These are phyloP conservation scores for Saccostrea echinata DNA, from an alignment of 1,140 invertebrate genomes.

Conservation along the genomic window DNA sequence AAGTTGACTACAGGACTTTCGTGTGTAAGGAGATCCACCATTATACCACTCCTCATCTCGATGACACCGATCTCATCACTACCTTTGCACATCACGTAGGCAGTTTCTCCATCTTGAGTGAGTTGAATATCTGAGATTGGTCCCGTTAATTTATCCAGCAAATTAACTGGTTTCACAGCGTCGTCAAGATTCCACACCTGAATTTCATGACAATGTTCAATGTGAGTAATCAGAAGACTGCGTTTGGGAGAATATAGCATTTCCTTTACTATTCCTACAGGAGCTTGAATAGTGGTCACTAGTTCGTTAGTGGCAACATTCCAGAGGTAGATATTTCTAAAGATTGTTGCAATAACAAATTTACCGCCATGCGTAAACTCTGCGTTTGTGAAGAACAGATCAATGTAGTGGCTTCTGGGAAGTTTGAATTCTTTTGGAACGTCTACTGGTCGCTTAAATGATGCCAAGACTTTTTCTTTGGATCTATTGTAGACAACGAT, in stretches of 20 bases:
- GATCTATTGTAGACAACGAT: constrained; percentile 72
- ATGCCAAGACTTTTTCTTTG: constrained; percentile 67
- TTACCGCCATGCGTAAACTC: constrained; percentile 74
- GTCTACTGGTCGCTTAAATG: constrained; percentile 69
- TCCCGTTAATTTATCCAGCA: constrained; percentile 72
- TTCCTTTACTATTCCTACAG: constrained; percentile 73
- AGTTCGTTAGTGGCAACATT: constrained; percentile 64
- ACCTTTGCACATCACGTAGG: constrained; percentile 70
- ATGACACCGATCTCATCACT: constrained; percentile 79
- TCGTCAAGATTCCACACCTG: constrained; percentile 76
- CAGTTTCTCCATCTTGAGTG: constrained; percentile 64
- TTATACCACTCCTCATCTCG: constrained; percentile 74
- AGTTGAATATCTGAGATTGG: constrained; percentile 68
- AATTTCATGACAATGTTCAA: constrained; percentile 63
- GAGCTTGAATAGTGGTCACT: constrained; percentile 73
- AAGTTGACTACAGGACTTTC: constrained; percentile 72
- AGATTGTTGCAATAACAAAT: constrained; percentile 73
- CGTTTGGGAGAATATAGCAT: constrained; percentile 66
- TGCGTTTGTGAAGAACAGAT: constrained; percentile 72
- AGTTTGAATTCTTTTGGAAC: constrained; percentile 76
- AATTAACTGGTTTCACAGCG: constrained; percentile 68
- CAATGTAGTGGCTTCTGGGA: constrained; percentile 68
- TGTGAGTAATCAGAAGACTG: constrained; percentile 72
- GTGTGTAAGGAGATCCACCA: constrained; percentile 78
- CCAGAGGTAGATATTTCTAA: constrained; percentile 77